Evolutionary conservation across 2,888 invertebrate species (phyloP), one percentile per base, ranked within the genome.

Genomic region (Theretra japonica): DNA sequence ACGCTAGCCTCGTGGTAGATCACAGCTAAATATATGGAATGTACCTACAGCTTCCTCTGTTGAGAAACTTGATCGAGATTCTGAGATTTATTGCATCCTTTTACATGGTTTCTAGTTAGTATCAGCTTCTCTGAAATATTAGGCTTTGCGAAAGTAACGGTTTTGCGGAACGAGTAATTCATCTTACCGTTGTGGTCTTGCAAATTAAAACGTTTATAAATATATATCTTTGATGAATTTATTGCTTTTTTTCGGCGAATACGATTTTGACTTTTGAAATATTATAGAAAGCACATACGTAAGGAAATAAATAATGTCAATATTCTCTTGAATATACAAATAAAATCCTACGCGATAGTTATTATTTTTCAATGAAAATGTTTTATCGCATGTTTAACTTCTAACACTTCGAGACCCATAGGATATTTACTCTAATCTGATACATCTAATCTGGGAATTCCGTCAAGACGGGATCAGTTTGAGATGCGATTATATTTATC

Each of bases 51-150:
- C 65, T 65, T 65, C 48, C 65, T 65, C 65, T 23, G 62, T 65
- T 65, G 48, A 65, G 65, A 65, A 65, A 65, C 65, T 65, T 6
- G 41, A 48, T 65, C 48, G 65, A 48, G 65, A 65, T 65, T 48
- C 65, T 65, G 15, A 65, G 65, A 65, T 65, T 65, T 65, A 65
- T 65, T 41, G 65, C 65, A 48, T 65, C 65, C 65, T 65, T 62
- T 48, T 65, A 65, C 65, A 65, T 23, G 65, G 48, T 33, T 23
- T 65, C 65, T 65, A 65, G 65, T 65, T 65, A 65, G 41, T 23
- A 41, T 33, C 30, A 60, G n/a, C 60, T 33, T 41, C 65, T 62
- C 62, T 65, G 48, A 48, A 65, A 65, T 65, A 65, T 23, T 65
- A 48, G 23, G 65, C 23, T 65, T 41, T 5, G 65, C 6, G 23